phyloP scores from a whole-genome alignment of 2,113 vertebrate species.

The Microtus montanus region DNA sequence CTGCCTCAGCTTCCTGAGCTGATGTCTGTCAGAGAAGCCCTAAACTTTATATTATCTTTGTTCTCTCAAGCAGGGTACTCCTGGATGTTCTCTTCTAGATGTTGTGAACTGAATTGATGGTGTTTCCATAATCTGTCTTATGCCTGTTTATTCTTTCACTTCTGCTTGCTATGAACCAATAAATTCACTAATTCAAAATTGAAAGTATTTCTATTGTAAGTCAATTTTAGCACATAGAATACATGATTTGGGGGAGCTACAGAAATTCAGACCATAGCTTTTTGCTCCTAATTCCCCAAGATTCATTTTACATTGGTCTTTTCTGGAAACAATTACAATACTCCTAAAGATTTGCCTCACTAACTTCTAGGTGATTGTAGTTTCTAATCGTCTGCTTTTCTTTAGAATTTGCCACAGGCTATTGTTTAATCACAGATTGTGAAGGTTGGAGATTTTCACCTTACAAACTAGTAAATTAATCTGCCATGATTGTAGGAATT shows the following conservation, averaged over 20 bases:
- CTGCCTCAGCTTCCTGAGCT: not conserved
- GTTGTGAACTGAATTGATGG: not conserved
- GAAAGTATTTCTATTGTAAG: not conserved
- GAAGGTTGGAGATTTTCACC: not conserved
- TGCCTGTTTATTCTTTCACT: not conserved
- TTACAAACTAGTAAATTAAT: not conserved
- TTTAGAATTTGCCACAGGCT: not conserved
- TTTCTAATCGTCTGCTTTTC: not conserved
- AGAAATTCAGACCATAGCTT: not conserved
- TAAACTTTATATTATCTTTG: not conserved
- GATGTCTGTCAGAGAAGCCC: not conserved
- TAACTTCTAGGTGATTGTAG: not conserved
- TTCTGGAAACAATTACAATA: too few species aligned
- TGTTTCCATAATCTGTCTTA: not conserved
- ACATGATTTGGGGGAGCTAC: not conserved
- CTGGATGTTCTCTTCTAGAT: not conserved
- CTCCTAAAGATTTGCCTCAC: not conserved
- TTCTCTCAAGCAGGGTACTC: not conserved
- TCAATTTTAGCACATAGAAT: not conserved
- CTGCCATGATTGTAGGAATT: not conserved
- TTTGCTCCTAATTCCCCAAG: not conserved
- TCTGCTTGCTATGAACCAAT: not conserved
- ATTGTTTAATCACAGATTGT: not conserved
- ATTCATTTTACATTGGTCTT: not conserved
- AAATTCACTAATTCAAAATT: not conserved